These are phyloP conservation scores for Thera britannica DNA, from an alignment of 2,888 invertebrate genomes.

Conservation along the genomic window DNA sequence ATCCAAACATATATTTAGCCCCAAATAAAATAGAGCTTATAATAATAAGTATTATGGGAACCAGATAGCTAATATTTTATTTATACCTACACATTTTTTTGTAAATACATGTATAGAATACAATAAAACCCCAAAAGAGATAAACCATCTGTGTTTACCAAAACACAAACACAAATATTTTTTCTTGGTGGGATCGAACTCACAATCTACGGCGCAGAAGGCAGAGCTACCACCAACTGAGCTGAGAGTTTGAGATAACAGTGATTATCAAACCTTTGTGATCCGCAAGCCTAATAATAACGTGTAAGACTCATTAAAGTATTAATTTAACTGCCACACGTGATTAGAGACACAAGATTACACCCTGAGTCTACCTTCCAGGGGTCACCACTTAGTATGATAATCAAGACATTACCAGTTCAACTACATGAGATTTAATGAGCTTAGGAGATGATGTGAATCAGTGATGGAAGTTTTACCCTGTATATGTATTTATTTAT, in stretches of 20 bases:
- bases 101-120: too few relatives aligned
- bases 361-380: constrained; percentile 54
- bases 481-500: constrained; percentile 8
- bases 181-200: too few relatives aligned
- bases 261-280: neutral
- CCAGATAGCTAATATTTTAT: too few relatives aligned
- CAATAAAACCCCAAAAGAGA: too few relatives aligned
- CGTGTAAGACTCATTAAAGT: constrained; percentile 18
- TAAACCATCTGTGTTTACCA: too few relatives aligned
- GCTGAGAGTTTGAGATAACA: neutral
- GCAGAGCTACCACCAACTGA: too few relatives aligned
- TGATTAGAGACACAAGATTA: constrained; percentile 27
- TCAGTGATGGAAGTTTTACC: constrained; percentile 31
- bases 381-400: constrained; percentile 69
- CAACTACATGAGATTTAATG: constrained; percentile 64
- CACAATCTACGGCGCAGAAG: too few relatives aligned
- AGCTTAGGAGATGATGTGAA: constrained; percentile 44
- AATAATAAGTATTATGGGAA: too few relatives aligned
- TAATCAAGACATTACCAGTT: constrained; percentile 70
- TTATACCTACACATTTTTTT: too few relatives aligned
- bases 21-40: too few relatives aligned
- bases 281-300: constrained; percentile 3
- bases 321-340: constrained; percentile 24
- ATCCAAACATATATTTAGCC: too few relatives aligned
- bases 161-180: too few relatives aligned